Evolutionary conservation across 2,797 vertebrate genomes (phyloP).

Genomic region (Anolis apletophallus): DNA sequence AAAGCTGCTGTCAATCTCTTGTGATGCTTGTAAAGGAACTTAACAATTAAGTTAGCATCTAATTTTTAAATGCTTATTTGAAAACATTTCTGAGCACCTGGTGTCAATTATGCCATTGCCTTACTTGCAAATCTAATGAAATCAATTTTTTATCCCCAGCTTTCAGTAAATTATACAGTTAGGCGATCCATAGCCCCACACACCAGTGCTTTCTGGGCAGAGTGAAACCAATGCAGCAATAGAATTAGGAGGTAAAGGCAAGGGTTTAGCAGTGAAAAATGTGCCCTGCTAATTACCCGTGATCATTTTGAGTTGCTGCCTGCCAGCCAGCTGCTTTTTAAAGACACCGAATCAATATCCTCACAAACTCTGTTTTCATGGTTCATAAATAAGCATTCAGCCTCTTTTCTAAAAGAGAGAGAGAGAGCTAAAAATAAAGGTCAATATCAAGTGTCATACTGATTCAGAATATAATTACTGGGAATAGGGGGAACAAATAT

Average conservation of each 20-base stretch:
- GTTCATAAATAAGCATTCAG: slow-evolving; percentile 70
- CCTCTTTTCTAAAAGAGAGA: slow-evolving; percentile 37
- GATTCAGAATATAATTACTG: slow-evolving; percentile 69
- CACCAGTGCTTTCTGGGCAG: slow-evolving; percentile 43
- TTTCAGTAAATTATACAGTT: slow-evolving; percentile 68
- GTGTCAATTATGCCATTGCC: slow-evolving; percentile 41
- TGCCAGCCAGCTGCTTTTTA: slow-evolving; percentile 63
- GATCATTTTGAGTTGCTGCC: slow-evolving; percentile 68
- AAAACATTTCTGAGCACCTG: slow-evolving; percentile 39
- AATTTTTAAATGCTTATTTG: slow-evolving; percentile 22
- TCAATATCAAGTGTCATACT: slow-evolving; percentile 68
- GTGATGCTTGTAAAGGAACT: slow-evolving; percentile 53
- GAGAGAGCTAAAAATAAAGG: slow-evolving; percentile 67
- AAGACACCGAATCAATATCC: slow-evolving; percentile 63
- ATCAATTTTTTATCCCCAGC: slow-evolving; percentile 52
- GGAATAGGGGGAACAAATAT: slow-evolving; percentile 48
- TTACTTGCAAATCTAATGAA: slow-evolving; percentile 63
- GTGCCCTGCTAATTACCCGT: slow-evolving; percentile 67
- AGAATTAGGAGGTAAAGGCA: slow-evolving; percentile 64
- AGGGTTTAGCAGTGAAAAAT: slow-evolving; percentile 66
- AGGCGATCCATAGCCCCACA: slow-evolving; percentile 60
- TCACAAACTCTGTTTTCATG: slow-evolving; percentile 71
- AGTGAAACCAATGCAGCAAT: slow-evolving; percentile 63
- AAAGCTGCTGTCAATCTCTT: slow-evolving; percentile 39
- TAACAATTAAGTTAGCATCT: slow-evolving; percentile 67